These are phyloP conservation scores for Helicolenus hilgendorfi DNA, from an alignment of 2,797 vertebrate genomes.

Conservation along the genomic window DNA sequence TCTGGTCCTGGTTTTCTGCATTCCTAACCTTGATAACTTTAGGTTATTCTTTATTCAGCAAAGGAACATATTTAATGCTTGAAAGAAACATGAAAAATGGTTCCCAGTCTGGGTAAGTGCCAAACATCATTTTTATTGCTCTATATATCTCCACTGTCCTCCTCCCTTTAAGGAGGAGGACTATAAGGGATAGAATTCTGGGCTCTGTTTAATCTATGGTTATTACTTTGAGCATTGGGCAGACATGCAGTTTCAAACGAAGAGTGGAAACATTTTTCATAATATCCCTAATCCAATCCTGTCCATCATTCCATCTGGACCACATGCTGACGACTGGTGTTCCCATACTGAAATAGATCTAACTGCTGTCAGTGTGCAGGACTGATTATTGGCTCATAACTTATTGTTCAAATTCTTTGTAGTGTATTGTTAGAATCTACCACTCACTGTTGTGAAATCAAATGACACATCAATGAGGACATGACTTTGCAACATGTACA, in stretches of 20 bases:
- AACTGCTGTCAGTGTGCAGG: slow-evolving; percentile 1
- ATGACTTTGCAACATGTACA: slow-evolving; percentile 70
- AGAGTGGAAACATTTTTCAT: slow-evolving; percentile 63
- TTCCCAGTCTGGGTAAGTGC: background rate
- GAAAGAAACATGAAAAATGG: slow-evolving; percentile 27
- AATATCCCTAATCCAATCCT: slow-evolving; percentile 31
- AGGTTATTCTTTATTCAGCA: slow-evolving; percentile 17
- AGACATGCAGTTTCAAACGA: slow-evolving; percentile 13
- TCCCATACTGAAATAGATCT: slow-evolving; percentile 65
- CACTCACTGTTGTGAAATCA: background rate
- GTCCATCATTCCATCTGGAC: slow-evolving; percentile 41
- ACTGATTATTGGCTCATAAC: background rate
- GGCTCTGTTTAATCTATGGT: slow-evolving; percentile 1
- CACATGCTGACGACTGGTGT: slow-evolving; percentile 36
- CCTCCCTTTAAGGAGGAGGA: slow-evolving; percentile 6
- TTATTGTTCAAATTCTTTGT: background rate
- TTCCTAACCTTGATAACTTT: background rate
- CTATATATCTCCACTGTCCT: slow-evolving; percentile 38
- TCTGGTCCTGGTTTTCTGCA: background rate
- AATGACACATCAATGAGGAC: slow-evolving; percentile 26
- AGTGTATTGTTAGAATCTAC: background rate
- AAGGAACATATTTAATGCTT: slow-evolving; percentile 1
- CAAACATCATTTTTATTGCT: slow-evolving; percentile 46
- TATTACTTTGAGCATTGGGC: slow-evolving; percentile 17
- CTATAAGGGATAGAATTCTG: slow-evolving; percentile 1